Evolutionary conservation across 2,888 invertebrate genomes (phyloP).

Genomic region (Elegia similella): DNA sequence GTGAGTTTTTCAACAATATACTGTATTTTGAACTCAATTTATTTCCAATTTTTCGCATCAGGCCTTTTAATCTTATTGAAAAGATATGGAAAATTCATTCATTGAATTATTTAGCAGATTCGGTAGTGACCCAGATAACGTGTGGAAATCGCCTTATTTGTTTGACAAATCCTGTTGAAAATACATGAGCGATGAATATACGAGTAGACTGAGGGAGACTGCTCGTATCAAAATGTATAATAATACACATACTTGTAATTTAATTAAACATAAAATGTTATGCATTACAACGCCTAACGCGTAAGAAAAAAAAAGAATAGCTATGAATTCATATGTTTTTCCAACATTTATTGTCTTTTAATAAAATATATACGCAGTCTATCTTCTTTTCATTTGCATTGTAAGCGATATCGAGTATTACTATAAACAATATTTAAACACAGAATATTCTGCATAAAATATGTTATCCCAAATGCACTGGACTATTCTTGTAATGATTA

Average conservation of each 20-base stretch:
- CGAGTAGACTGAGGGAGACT: not conserved
- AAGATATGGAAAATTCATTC: conserved; percentile 12
- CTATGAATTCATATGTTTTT: too few relatives aligned
- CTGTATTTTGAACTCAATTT: not conserved
- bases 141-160: conserved; percentile 12
- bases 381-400: too few relatives aligned
- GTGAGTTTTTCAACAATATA: not conserved
- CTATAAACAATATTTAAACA: too few relatives aligned
- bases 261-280: not conserved
- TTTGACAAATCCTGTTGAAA: conserved; percentile 11
- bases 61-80: not conserved
- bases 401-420: too few relatives aligned
- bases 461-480: too few relatives aligned
- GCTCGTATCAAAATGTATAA: not conserved
- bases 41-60: not conserved
- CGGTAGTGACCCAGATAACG: conserved; percentile 4
- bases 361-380: too few relatives aligned
- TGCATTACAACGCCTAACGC: not conserved
- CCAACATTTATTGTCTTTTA: too few relatives aligned
- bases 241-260: not conserved
- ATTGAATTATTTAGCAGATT: conserved; percentile 7
- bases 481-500: too few relatives aligned
- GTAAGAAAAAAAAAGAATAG: too few relatives aligned
- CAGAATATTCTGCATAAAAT: too few relatives aligned
- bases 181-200: conserved; percentile 8